phyloP scores from a whole-genome alignment of 2,888 invertebrate genomes.

The Gortyna flavago region DNA sequence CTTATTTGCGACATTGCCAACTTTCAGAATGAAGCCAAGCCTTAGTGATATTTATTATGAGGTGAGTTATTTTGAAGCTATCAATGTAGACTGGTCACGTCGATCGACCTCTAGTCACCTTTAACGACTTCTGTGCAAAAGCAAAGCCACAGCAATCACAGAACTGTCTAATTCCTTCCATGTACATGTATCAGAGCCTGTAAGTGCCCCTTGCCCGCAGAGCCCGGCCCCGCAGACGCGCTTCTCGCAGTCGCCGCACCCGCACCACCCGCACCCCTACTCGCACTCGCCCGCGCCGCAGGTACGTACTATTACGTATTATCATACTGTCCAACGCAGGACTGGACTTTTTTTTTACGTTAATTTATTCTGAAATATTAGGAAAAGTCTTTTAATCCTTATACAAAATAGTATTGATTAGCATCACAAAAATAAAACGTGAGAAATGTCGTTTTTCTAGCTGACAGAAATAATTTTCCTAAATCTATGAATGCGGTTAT shows the following conservation, averaged over 20 bases:
- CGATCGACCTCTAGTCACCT: neutral
- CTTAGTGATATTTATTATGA: neutral
- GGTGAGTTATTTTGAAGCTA: neutral
- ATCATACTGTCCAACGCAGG: too few species aligned
- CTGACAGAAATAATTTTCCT: neutral
- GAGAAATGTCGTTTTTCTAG: neutral
- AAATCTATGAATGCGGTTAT: neutral
- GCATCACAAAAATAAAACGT: neutral
- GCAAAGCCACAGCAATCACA: neutral
- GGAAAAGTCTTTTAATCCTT: neutral
- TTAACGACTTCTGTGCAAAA: neutral
- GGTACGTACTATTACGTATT: conserved; percentile 48
- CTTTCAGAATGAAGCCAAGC: too few species aligned
- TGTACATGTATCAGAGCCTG: too few species aligned
- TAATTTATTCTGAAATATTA: neutral
- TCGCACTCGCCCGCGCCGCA: conserved; percentile 78
- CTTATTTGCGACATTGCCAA: too few species aligned
- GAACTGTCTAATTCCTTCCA: neutral
- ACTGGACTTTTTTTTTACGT: neutral
- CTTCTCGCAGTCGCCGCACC: conserved; percentile 74
- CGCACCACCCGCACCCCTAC: conserved; percentile 77
- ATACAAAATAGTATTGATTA: neutral
- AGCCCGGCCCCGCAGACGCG: conserved; percentile 73
- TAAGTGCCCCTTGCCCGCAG: conserved; percentile 41
- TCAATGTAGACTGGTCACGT: neutral